Evolutionary conservation across 2,888 invertebrate species (phyloP).

Genomic region (Ochlodes sylvanus): DNA sequence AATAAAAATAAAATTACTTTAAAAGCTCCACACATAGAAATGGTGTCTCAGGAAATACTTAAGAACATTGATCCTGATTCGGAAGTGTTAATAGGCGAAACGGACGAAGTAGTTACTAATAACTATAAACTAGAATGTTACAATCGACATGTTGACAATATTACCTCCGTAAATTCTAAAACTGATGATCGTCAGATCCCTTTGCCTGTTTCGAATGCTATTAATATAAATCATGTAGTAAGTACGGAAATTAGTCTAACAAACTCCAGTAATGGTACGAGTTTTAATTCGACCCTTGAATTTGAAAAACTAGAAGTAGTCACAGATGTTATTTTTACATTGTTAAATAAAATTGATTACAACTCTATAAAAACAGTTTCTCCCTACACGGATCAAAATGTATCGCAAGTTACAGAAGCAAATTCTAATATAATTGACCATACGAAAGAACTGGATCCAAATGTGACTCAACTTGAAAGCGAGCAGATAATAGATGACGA

Average conservation of each 20-base stretch:
- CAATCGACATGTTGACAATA: not conserved
- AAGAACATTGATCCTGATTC: not conserved
- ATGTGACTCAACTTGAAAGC: constrained; percentile 10
- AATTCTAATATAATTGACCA: constrained; percentile 10
- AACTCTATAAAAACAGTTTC: constrained; percentile 33
- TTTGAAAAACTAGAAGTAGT: constrained; percentile 74
- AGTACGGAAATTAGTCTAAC: constrained; percentile 37
- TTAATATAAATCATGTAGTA: constrained; percentile 40
- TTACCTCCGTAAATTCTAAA: not conserved
- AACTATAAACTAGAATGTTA: not conserved
- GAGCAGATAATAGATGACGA: constrained; percentile 38
- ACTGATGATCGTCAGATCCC: not conserved
- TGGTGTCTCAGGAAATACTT: not conserved
- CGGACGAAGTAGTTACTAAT: not conserved
- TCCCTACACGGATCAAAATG: constrained; percentile 31
- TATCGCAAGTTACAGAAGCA: not conserved
- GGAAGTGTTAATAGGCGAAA: not conserved
- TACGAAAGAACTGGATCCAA: constrained; percentile 29
- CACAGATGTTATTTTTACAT: constrained; percentile 59
- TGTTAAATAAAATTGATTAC: constrained; percentile 61
- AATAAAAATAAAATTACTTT: not conserved
- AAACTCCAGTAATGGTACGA: constrained; percentile 47
- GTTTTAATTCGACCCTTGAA: constrained; percentile 73
- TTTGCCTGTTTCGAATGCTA: not conserved
- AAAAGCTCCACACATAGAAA: not conserved